Evolutionary conservation across 1,140 invertebrate species (phyloP).

Genomic region (Dufourea novaeangliae): DNA sequence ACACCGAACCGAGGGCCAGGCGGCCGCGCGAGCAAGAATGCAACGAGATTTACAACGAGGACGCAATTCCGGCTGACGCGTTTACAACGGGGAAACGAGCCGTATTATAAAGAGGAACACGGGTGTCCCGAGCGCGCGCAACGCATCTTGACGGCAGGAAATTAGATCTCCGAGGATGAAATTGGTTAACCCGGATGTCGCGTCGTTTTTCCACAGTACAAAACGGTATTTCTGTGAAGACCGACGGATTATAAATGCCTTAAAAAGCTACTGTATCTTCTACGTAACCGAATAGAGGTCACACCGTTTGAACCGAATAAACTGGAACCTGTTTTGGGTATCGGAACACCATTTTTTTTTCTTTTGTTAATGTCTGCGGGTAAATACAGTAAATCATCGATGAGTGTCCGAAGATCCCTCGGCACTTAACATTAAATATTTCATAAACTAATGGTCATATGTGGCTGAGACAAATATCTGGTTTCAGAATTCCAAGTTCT

Average conservation of each 20-base stretch:
- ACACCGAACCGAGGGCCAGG: constrained; percentile 16
- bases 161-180: constrained; percentile 67
- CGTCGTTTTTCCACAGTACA: constrained; percentile 48
- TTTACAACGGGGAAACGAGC: constrained; percentile 66
- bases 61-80: constrained; percentile 66
- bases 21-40: constrained; percentile 62
- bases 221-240: constrained; percentile 29
- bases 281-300: not conserved
- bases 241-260: constrained; percentile 22
- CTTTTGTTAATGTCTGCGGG: too few relatives aligned
- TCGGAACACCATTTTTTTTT: not conserved
- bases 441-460: too few relatives aligned
- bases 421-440: too few relatives aligned
- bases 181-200: constrained; percentile 64
- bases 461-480: too few relatives aligned
- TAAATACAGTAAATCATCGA: too few relatives aligned
- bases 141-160: constrained; percentile 68
- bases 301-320: not conserved
- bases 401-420: too few relatives aligned
- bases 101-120: constrained; percentile 68
- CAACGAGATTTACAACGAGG: constrained; percentile 64
- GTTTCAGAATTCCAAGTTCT: too few relatives aligned
- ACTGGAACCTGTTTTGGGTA: not conserved
- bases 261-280: not conserved
- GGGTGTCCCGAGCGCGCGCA: constrained; percentile 60